phyloP scores from a whole-genome alignment of 2,113 vertebrate genomes.

The Lagenorhynchus albirostris region DNA sequence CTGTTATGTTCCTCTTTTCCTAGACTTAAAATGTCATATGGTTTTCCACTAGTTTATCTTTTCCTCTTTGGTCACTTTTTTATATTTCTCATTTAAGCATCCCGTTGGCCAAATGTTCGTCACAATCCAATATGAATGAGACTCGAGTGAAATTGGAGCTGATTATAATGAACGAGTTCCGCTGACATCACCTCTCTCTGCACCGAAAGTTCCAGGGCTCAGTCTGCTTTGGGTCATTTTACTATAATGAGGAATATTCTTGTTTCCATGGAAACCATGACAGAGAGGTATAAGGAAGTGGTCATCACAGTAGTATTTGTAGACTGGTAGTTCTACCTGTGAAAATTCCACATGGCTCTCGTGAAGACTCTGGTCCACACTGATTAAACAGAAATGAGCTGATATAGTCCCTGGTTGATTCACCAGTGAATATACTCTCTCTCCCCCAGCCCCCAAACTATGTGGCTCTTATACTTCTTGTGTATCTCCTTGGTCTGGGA shows the following conservation, averaged over 20 bases:
- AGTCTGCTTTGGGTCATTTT: not conserved
- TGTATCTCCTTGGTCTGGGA: not conserved
- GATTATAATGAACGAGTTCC: not conserved
- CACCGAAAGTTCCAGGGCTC: not conserved
- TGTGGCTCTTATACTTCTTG: not conserved
- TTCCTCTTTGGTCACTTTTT: not conserved
- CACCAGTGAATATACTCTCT: not conserved
- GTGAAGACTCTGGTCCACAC: not conserved
- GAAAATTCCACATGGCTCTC: not conserved
- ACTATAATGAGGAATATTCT: not conserved
- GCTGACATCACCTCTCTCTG: not conserved
- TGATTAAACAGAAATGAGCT: not conserved
- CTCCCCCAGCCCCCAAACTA: fast-evolving
- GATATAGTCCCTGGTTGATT: not conserved
- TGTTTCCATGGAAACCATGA: not conserved
- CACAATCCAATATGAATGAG: not conserved
- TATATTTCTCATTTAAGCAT: not conserved
- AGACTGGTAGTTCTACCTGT: not conserved
- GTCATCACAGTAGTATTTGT: not conserved
- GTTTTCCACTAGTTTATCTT: not conserved
- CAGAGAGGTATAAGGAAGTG: not conserved
- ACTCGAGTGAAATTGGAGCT: not conserved
- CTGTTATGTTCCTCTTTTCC: not conserved
- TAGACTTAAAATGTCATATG: not conserved
- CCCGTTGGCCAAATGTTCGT: not conserved